Percentiles rank a stretch among this genome's conserved stretches.
Evolutionary conservation across 2,113 vertebrate species (phyloP).

Genomic region (Steatornis caripensis): DNA sequence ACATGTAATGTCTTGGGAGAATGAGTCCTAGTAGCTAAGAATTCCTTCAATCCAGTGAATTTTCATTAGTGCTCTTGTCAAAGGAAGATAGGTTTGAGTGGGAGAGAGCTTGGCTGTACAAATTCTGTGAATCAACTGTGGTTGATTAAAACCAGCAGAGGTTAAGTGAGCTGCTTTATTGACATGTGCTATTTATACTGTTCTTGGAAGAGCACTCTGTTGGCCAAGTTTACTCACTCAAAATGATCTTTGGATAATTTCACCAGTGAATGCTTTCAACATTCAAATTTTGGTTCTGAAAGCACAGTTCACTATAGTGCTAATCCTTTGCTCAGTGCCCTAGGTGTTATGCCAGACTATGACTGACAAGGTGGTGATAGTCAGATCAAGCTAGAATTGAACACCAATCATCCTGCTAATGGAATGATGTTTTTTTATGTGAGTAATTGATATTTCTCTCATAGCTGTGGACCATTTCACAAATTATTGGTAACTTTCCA

Average conservation of each 20-base stretch:
- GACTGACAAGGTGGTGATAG: not conserved
- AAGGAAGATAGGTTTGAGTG: not conserved
- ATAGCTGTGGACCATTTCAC: not conserved
- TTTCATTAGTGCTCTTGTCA: not conserved
- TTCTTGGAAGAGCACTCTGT: not conserved
- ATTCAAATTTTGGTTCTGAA: not conserved
- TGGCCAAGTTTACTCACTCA: not conserved
- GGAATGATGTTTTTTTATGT: not conserved
- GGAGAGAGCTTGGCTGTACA: not conserved
- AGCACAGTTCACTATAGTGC: not conserved
- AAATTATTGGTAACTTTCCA: not conserved
- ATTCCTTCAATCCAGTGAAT: not conserved
- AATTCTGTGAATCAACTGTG: not conserved
- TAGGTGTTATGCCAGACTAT: not conserved
- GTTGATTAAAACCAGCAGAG: not conserved
- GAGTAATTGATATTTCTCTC: not conserved
- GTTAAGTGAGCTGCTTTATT: not conserved
- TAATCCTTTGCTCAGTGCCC: accelerated
- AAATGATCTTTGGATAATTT: not conserved
- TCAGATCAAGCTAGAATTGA: not conserved
- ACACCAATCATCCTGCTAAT: not conserved
- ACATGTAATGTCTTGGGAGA: not conserved
- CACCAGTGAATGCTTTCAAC: not conserved
- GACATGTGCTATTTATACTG: not conserved
- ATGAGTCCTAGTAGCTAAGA: not conserved